Conservation (phyloP, 2,797 vertebrate genomes). For the Gorsachius magnificus region DNA sequence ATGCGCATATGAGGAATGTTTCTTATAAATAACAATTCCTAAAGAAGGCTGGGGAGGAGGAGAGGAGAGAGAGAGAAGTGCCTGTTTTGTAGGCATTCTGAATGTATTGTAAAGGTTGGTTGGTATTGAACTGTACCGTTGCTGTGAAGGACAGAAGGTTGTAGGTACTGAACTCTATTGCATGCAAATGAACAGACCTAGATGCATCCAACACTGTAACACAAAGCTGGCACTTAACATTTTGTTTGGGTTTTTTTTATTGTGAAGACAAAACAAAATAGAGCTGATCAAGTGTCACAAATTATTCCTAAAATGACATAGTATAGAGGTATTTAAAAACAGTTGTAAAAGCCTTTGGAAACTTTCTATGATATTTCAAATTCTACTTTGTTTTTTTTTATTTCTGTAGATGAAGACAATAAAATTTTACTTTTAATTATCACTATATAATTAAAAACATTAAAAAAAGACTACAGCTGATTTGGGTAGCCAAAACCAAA, state of each 20-base stretch:
- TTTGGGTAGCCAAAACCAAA: neutral
- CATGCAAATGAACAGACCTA: neutral
- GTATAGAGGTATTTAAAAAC: neutral
- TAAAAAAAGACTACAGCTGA: neutral
- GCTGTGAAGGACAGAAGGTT: conserved; percentile 14
- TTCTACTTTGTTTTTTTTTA: neutral
- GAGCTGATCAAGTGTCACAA: conserved; percentile 10
- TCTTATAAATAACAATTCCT: neutral
- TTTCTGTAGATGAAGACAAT: neutral
- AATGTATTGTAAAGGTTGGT: neutral
- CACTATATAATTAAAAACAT: neutral
- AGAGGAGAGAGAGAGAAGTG: neutral
- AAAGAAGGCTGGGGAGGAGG: neutral
- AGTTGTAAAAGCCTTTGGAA: neutral
- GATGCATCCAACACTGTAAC: neutral
- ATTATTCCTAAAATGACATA: neutral
- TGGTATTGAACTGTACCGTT: neutral
- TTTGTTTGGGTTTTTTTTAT: neutral
- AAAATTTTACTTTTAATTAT: neutral
- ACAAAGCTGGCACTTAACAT: neutral
- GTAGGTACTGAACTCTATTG: neutral
- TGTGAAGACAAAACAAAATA: conserved; percentile 7
- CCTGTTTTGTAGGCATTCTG: neutral
- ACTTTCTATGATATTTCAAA: neutral
- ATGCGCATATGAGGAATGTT: neutral